Base-by-base conservation (phyloP, 2,113 vertebrate genomes). In the Neotragus moschatus region DNA sequence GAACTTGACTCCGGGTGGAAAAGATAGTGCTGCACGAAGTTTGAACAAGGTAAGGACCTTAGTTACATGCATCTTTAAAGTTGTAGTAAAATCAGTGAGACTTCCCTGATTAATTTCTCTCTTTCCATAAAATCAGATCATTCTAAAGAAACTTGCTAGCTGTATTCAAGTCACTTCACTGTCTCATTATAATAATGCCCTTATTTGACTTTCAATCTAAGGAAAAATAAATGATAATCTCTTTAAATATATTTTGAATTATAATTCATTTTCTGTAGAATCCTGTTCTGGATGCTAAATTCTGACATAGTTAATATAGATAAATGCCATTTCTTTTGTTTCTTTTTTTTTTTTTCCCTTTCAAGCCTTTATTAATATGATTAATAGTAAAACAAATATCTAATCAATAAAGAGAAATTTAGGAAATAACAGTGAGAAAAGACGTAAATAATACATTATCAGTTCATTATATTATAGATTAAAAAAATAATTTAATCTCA, bases 21-120 rank as follows among this genome's bases (percentile, higher is more conserved):
- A 99, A 98, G 99, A 99, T 87, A 99, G 99, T 39, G 99, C 99
- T 0, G 99, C 99, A 0, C 99, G 99, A n/a, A 99, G 99, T 98
- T 98, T 99, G 70, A 99, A 99, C 88, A 99, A 99, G 99, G 99
- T 99, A 98, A 91, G 97, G 19, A 30, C 43, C 1, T 47, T 10
- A 3, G 21, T 33, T 30, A 15, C 19, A 2, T 3, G 3, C 19
- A 13, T 30, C 53, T 75, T 43, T 13, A 11, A 77, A 75, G 45
- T 6, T 77, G 11, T 45, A 75, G 45, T 45, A 16, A 88, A 75
- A 55, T 70, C 23, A 84, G 4, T 30, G 55, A 94, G 8, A n/a
- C 15, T 56, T 43, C 8, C 2, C 14, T 36, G 19, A 30, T 85
- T 70, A 39, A 60, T 61, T 90, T 79, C 53, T 90, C 47, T 60